phyloP scores from a whole-genome alignment of 2,113 vertebrate species.

The Caranx melampygus region DNA sequence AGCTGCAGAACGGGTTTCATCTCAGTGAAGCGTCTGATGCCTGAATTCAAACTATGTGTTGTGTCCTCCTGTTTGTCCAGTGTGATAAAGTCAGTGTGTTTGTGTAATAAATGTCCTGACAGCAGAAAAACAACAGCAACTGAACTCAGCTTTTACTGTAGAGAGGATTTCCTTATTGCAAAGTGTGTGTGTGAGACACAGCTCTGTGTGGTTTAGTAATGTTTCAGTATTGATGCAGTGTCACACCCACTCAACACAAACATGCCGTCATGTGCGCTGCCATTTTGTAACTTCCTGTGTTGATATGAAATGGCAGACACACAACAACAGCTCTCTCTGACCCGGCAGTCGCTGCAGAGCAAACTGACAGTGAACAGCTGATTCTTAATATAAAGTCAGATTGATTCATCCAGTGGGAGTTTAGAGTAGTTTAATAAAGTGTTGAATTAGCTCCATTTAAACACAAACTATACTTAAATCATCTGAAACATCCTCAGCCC shows the following conservation, averaged over 20 bases:
- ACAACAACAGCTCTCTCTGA: background rate
- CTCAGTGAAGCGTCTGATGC: too few species aligned
- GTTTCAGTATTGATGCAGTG: background rate
- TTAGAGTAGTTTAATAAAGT: background rate
- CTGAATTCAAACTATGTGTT: too few species aligned
- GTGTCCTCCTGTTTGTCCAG: too few species aligned
- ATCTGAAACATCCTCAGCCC: too few species aligned
- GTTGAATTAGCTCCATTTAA: background rate
- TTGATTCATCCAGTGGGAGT: too few species aligned
- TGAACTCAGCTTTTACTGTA: too few species aligned
- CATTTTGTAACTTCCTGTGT: conserved; percentile 13
- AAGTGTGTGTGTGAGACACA: too few species aligned
- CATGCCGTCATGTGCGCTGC: background rate
- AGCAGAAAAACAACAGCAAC: too few species aligned
- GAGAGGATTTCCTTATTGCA: too few species aligned
- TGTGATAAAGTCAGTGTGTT: too few species aligned
- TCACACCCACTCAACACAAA: background rate
- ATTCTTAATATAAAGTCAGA: background rate
- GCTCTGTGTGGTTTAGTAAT: background rate
- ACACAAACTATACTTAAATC: background rate
- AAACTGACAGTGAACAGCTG: background rate
- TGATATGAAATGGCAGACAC: background rate
- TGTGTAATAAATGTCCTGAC: too few species aligned
- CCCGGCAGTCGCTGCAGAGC: background rate
- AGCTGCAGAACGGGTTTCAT: too few species aligned